Percentiles rank a stretch among this genome's conserved stretches.
Evolutionary conservation across 30 jellyfish, hydroid and myxozoan genomes (phyloP).

Genomic region (Aurelia aurita complex sp. Pacific): DNA sequence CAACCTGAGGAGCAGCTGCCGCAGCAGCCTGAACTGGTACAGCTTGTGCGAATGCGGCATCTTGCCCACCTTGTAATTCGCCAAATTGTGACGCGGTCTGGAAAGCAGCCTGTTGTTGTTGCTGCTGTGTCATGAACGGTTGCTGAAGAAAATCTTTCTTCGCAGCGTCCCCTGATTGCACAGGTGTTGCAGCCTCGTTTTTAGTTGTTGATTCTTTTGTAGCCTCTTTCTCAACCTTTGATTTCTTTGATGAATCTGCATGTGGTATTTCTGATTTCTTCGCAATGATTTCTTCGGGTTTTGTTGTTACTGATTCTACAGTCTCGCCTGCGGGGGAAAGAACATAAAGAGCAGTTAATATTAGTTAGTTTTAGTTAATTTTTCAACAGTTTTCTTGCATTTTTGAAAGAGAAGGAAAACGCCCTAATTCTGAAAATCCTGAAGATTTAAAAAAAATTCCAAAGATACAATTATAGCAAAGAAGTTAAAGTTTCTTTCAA

Average conservation of each 20-base stretch:
- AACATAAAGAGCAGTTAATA: too few species aligned
- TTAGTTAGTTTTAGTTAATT: too few species aligned
- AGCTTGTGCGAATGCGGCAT: conserved; percentile 27
- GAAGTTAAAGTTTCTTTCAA: too few species aligned
- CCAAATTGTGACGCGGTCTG: conserved; percentile 66
- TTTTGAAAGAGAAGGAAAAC: too few species aligned
- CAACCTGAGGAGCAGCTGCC: conserved; percentile 2
- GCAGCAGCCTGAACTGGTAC: conserved; percentile 31
- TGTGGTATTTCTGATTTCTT: conserved; percentile 68
- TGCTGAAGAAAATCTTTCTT: conserved; percentile 65
- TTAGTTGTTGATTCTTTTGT: not conserved
- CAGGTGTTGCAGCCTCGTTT: conserved; percentile 29
- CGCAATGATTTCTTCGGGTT: conserved; percentile 44
- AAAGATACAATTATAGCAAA: too few species aligned
- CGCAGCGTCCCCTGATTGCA: conserved; percentile 25
- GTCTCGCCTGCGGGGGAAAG: conserved; percentile 38
- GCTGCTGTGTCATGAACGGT: conserved; percentile 48
- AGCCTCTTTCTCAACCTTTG: conserved; percentile 15
- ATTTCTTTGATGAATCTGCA: conserved; percentile 29
- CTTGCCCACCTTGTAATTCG: conserved; percentile 44
- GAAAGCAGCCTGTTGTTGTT: conserved; percentile 71
- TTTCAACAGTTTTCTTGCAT: too few species aligned
- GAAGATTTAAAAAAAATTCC: too few species aligned
- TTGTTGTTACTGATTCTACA: conserved; percentile 48
- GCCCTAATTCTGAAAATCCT: too few species aligned